Base-by-base conservation (phyloP, 2,888 invertebrate species). In the Microplitis deprimator region DNA sequence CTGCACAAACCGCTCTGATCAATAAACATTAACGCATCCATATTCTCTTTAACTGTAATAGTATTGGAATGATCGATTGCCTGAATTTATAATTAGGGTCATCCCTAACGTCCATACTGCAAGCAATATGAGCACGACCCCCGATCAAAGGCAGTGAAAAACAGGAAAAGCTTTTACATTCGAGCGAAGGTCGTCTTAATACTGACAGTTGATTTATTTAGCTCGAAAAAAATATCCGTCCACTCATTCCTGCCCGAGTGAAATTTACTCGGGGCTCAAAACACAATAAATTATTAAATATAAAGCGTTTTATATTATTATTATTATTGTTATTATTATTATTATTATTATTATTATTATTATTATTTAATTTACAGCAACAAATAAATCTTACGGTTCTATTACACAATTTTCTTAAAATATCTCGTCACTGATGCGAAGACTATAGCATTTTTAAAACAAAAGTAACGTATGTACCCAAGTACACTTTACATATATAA, bases 131-230 rank as follows among this genome's bases (percentile, higher is more conserved):
- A 78, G 79, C 74, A 82, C 84, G 84, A 82, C 81, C 85, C 78
- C 83, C 85, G 86, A 81, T 85, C 84, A 84, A 85, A 86, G 83
- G 84, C 85, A 85, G 84, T 85, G 85, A 85, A 84, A 79, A 84
- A 80, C 83, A 83, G 84, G 79, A 80, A 81, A 81, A 84, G 82
- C 80, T 81, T 84, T 81, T 81, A 84, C 86, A 77, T 84, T 86
- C 81, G 83, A 85, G 62, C 84, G 84, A 85, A 82, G 82, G 84
- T 78, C 85, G 83, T 73, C 72, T 64, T 71, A 17, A 39, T 17
- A 20, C 16, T 61, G 20, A 7, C 50, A n/a, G 29, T 7, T 17
- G 8, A 40, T 3, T 13, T 39, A 67, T 39, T 67, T 29, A 67
- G 38, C 8, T 13, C 39, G 16, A 38, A 29, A 29, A 29, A 29